Base-by-base conservation (phyloP, 2,888 invertebrate species). In the Drepana falcataria region DNA sequence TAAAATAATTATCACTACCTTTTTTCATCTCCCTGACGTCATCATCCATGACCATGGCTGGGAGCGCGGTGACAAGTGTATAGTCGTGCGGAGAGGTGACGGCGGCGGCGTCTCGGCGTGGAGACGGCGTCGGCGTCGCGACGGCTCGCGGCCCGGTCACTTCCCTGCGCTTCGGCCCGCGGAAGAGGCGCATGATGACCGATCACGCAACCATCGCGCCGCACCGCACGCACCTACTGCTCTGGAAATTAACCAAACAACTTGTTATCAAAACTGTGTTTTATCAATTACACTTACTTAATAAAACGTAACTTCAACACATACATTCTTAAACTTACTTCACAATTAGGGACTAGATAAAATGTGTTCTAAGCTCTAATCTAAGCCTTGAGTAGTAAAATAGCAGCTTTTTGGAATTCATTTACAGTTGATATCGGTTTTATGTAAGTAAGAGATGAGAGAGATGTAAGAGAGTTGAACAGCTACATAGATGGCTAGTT, bases 11-110 rank as follows among this genome's bases (percentile, higher is more conserved):
- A 40, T 4, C 48, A 35, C 6, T 71, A 92, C 93, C 92, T 86
- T 91, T 92, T 61, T 93, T 93, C 87, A 93, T 93, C 77, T 93
- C 92, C 72, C 84, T 87, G 54, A 87, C 90, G 69, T 93, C 93
- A 76, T 95, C 95, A 78, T 95, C 95, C 81, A 95, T 93, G 79
- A 95, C 94, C 82, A 95, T 93, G 68, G 95, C 95, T 59, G 95
- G 95, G 66, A 95, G 92, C 64, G 95, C 95, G 67, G 95, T 95
- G 75, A 95, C 95, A 77, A 94, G 92, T 76, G 94, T 93, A 84
- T 94, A 95, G 79, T 94, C 94, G 73, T 83, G 83, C 64, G 79
- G 73, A 65, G 94, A 89, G 63, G 94, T 94, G 69, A 93, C 94
- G 73, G 76, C 66, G 72, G 76, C 78, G 78, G 75, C 80, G 85